These are phyloP conservation scores for Trissolcus japonicus DNA, from an alignment of 2,888 invertebrate genomes.

Conservation along the genomic window DNA sequence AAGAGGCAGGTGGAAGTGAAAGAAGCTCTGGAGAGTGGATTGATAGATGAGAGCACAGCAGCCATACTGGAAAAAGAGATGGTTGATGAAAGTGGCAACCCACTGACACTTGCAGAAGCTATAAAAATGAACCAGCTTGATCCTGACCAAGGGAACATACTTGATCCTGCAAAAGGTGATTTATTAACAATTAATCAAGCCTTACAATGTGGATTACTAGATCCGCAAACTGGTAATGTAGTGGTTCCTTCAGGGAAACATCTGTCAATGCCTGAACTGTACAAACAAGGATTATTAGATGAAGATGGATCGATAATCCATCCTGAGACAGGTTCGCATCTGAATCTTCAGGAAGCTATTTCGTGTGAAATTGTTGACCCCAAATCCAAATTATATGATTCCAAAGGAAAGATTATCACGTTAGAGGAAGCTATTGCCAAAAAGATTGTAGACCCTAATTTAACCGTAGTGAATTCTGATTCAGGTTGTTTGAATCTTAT, in stretches of 20 bases:
- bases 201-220: slow-evolving; percentile 87
- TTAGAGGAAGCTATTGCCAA: slow-evolving; percentile 86
- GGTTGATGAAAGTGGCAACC: slow-evolving; percentile 80
- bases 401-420: slow-evolving; percentile 82
- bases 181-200: slow-evolving; percentile 89
- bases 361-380: slow-evolving; percentile 93
- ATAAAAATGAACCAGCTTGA: slow-evolving; percentile 84
- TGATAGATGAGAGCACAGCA: slow-evolving; percentile 87
- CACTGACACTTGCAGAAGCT: slow-evolving; percentile 85
- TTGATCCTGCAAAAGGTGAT: slow-evolving; percentile 90
- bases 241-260: slow-evolving; percentile 88
- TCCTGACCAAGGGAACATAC: slow-evolving; percentile 85
- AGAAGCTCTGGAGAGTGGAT: slow-evolving; percentile 86
- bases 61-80: slow-evolving; percentile 81
- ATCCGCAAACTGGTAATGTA: slow-evolving; percentile 85
- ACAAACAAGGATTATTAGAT: slow-evolving; percentile 91
- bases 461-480: slow-evolving; percentile 80
- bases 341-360: slow-evolving; percentile 89
- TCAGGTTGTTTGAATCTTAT: slow-evolving; percentile 82
- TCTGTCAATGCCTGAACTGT: slow-evolving; percentile 88
- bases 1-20: slow-evolving; percentile 85
- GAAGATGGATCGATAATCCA: slow-evolving; percentile 86
- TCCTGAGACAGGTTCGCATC: slow-evolving; percentile 88
- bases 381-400: slow-evolving; percentile 82
- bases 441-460: slow-evolving; percentile 84